Evolutionary conservation across 2,797 vertebrate genomes (phyloP).

Genomic region (Chlorospingus semifuscus): DNA sequence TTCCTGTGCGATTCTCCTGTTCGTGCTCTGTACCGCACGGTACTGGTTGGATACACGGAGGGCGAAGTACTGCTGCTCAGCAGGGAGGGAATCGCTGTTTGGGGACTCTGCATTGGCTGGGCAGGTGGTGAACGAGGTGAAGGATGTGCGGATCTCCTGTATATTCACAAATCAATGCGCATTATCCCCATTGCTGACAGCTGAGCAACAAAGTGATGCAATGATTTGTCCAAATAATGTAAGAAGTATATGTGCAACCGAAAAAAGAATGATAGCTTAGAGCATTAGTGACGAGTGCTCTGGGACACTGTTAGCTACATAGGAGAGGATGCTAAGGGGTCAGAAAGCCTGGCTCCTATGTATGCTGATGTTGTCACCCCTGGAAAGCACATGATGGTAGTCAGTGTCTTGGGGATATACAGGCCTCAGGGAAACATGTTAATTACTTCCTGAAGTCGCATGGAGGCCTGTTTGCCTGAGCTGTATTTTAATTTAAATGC

Average conservation of each 20-base stretch:
- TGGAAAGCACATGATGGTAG: neutral
- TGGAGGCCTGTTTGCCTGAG: neutral
- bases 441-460: neutral
- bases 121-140: too few species aligned
- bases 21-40: rapidly evolving
- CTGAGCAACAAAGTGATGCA: neutral
- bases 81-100: rapidly evolving
- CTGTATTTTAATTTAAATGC: neutral
- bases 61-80: rapidly evolving
- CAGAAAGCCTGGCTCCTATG: neutral
- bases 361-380: neutral
- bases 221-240: neutral
- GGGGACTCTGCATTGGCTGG: neutral
- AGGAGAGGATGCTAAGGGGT: neutral
- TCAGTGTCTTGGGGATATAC: neutral
- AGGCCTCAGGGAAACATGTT: neutral
- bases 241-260: neutral
- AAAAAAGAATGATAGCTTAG: neutral
- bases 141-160: neutral
- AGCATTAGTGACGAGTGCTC: neutral
- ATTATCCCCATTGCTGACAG: neutral
- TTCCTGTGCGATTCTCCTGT: rapidly evolving
- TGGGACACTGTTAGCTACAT: neutral
- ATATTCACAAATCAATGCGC: neutral
- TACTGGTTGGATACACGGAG: rapidly evolving